These are phyloP conservation scores for Tiliacea aurago DNA, from an alignment of 2,888 invertebrate genomes.

Conservation along the genomic window DNA sequence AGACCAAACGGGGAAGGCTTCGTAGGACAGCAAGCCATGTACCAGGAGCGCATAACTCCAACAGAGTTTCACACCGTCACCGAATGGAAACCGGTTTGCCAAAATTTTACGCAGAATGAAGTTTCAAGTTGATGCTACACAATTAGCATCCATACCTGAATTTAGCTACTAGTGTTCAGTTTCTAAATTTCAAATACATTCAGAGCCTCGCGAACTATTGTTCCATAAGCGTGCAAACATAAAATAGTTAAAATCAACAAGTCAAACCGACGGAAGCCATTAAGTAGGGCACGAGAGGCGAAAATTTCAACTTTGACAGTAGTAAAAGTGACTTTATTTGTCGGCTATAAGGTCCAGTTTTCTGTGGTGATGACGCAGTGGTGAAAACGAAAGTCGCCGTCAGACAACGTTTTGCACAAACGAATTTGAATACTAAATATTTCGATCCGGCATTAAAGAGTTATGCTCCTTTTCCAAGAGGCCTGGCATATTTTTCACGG, in stretches of 20 bases:
- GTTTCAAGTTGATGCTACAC: conserved; percentile 29
- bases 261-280: conserved; percentile 82
- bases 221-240: conserved; percentile 73
- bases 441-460: conserved; percentile 71
- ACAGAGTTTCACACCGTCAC: conserved; percentile 31
- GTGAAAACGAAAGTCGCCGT: conserved; percentile 88
- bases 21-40: conserved; percentile 23
- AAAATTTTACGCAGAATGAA: conserved; percentile 35
- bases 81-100: conserved; percentile 50
- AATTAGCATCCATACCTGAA: conserved; percentile 49
- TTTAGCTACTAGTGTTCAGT: conserved; percentile 58
- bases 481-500: conserved; percentile 42
- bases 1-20: conserved; percentile 46
- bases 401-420: conserved; percentile 85
- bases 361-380: conserved; percentile 45
- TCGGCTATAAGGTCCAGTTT: conserved; percentile 69
- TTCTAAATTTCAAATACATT: conserved; percentile 61
- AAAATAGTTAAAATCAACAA: conserved; percentile 87
- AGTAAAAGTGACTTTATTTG: conserved; percentile 67
- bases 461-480: conserved; percentile 58
- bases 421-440: conserved; percentile 87
- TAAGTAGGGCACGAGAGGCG: conserved; percentile 86
- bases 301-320: conserved; percentile 78
- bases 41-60: conserved; percentile 52
- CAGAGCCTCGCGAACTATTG: conserved; percentile 66